Evolutionary conservation across 2,113 vertebrate species (phyloP), one percentile per base, ranked within the genome.

Genomic region (Trematomus loennbergii): DNA sequence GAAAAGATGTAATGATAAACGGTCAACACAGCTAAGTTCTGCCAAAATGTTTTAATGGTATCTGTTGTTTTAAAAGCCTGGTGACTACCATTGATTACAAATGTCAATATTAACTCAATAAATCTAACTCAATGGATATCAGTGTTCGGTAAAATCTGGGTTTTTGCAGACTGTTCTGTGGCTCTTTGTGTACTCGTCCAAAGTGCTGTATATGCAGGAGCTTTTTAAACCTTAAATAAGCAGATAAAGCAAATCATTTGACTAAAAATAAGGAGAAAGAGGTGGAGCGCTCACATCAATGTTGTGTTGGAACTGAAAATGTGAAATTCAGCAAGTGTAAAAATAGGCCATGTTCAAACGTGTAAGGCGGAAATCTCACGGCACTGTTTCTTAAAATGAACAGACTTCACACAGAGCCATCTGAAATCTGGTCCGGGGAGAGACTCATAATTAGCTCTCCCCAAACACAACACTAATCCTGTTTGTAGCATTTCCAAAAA

Each of bases 41-140:
- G 88, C 83, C 84, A 89, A 90, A 91, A 84, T 84, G 79, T 92
- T 93, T 94, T 91, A 86, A 87, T 80, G 74, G 86, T 94, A 90
- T 91, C 78, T 95, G 93, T 94, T 94, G 88, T 92, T 93, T 94
- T 94, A 88, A 79, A 92, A 89, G 82, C 92, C 89, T 87, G 89
- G 92, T 93, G 87, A 93, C 85, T 70, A 87, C 77, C 89, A 93
- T 91, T 91, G 87, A 94, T 92, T 94, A 91, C 91, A 94, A 92
- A 90, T 95, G 95, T 95, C 91, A 90, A 84, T 95, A 96, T 95
- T 95, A 95, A 94, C 85, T 95, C 89, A 96, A 96, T 96, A 96
- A 95, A 96, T 92, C 80, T 90, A 94, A 94, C 64, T 94, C 79
- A 91, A 94, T 91, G 91, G 85, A 93, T 72, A 86, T 87, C 60